Evolutionary conservation across 1,140 invertebrate genomes (phyloP).

Genomic region (Uloborus diversus): DNA sequence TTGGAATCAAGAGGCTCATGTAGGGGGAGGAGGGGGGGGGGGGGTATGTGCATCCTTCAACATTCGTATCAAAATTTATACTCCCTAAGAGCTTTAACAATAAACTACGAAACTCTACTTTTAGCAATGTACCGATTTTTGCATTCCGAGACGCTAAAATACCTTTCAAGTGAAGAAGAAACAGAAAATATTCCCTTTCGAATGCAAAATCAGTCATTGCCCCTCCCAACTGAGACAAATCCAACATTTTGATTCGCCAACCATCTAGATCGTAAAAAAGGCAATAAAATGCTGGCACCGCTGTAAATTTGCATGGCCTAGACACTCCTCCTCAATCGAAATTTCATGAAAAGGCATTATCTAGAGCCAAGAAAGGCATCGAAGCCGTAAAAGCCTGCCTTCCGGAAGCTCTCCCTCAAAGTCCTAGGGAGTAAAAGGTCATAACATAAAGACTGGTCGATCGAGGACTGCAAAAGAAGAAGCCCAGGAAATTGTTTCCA

Average conservation of each 20-base stretch:
- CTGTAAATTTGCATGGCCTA: slow-evolving; percentile 25
- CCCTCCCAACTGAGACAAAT: slow-evolving; percentile 14
- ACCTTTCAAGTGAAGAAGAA: no score
- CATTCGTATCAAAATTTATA: no score
- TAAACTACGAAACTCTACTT: neutral
- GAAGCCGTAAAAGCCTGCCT: neutral
- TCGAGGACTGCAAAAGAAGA: neutral
- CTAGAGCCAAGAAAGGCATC: neutral
- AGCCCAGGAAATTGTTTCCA: slow-evolving; percentile 16
- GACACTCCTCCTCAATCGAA: slow-evolving; percentile 22
- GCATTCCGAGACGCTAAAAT: no score
- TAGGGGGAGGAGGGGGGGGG: no score
- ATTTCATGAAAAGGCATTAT: slow-evolving; percentile 26
- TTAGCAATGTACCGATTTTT: no score
- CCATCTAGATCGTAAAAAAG: slow-evolving; percentile 4
- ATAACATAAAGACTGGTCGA: slow-evolving; percentile 20
- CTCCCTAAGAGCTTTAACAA: neutral
- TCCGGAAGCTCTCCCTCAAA: slow-evolving; percentile 11
- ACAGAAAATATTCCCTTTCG: no score
- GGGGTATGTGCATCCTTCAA: no score
- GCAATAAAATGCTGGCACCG: slow-evolving; percentile 25
- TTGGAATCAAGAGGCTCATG: no score
- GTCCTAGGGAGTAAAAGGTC: slow-evolving; percentile 12
- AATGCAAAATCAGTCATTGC: slow-evolving; percentile 23
- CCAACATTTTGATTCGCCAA: slow-evolving; percentile 13